Percentiles rank a stretch among this genome's conserved stretches.
Evolutionary conservation across 2,888 invertebrate genomes (phyloP).

Genomic region (Cataglyphis altisquamis): DNA sequence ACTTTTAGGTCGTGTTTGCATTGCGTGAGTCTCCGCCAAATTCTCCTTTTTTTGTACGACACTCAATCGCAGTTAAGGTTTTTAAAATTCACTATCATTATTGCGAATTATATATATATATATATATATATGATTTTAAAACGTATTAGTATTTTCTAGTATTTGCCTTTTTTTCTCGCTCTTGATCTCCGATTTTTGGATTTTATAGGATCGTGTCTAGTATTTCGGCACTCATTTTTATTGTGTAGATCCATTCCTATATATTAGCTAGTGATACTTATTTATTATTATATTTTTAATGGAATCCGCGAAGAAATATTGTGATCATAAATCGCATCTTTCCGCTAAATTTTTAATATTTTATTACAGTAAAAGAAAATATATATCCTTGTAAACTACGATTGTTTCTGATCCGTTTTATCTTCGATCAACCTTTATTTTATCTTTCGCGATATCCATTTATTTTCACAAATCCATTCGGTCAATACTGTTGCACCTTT

Average conservation of each 20-base stretch:
- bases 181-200: constrained; percentile 50
- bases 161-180: constrained; percentile 29
- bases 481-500: constrained; percentile 13
- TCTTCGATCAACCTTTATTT: constrained; percentile 23
- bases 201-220: constrained; percentile 57
- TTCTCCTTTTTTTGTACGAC: constrained; percentile 2
- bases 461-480: constrained; percentile 31
- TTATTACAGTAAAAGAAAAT: constrained; percentile 1
- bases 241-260: constrained; percentile 52
- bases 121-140: constrained; percentile 4
- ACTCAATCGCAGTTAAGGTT: constrained; percentile 24
- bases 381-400: background rate
- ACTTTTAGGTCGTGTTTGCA: constrained; percentile 55
- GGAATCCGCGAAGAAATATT: background rate
- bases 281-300: constrained; percentile 38
- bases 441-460: constrained; percentile 12
- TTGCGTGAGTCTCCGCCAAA: constrained; percentile 42
- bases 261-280: background rate
- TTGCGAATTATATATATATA: constrained; percentile 38
- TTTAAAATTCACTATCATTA: constrained; percentile 15
- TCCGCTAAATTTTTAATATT: constrained; percentile 17
- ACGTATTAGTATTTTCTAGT: constrained; percentile 60
- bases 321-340: constrained; percentile 56
- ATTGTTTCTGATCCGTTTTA: constrained; percentile 35
- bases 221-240: constrained; percentile 54